Evolutionary conservation across 2,113 vertebrate species (phyloP), one percentile per base, ranked within the genome.

Genomic region (Sciurus niger): DNA sequence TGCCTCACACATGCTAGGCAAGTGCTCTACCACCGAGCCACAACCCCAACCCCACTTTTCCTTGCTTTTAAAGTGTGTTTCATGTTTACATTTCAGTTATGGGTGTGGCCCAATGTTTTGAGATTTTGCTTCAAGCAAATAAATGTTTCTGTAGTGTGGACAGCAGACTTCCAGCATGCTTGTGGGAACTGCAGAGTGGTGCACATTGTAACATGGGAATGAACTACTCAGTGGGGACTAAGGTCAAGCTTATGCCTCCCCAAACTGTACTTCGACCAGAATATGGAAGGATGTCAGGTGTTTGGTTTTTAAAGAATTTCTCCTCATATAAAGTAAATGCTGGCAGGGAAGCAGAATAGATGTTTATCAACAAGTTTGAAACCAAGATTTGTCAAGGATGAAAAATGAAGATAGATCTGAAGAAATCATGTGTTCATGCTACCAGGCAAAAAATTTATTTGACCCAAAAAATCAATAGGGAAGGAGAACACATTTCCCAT

Each of bases 231-330:
- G 4, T 46, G 40, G 48, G 34, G 34, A 77, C 12, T 85, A 68
- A 80, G 78, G 48, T 93, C 74, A 89, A 84, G 7, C 84, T 85
- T 60, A 43, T 1, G 20, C 20, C 63, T 92, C 90, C 65, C 34
- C 46, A 84, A 93, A 95, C 58, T 87, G 68, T 82, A 90, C 37
- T 79, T 68, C 28, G 65, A 84, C 11, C 17, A 84, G 72, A 84
- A 28, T 51, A 86, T 4, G 13, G 34, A 58, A 86, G 8, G 13
- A 84, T 34, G n/a, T 92, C 43, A 96, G 28, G 40, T 55, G 5
- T 86, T 95, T 92, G n/a, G 28, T 94, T 96, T 96, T 55, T n/a
- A 84, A 94, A 87, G 84, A 92, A 72, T 77, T 85, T 93, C 53
- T 84, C 83, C 32, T 90, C 20, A 53, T 76, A 34, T 72, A 51